phyloP scores from a whole-genome alignment of 2,797 vertebrate species.

The Limnodromus scolopaceus region DNA sequence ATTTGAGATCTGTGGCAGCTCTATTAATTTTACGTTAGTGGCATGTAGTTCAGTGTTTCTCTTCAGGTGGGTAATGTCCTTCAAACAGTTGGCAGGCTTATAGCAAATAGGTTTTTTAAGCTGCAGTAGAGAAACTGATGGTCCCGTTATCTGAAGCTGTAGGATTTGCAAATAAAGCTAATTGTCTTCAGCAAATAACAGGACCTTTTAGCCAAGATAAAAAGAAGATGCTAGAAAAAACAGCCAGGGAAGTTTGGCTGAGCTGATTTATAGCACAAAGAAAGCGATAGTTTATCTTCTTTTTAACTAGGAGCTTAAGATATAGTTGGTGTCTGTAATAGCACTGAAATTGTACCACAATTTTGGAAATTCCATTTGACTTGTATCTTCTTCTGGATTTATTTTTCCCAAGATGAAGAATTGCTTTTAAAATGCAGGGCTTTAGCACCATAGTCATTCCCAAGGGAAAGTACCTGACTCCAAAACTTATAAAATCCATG shows the following conservation, averaged over 20 bases:
- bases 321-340: background rate
- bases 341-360: background rate
- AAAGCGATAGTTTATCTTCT: background rate
- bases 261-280: background rate
- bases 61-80: background rate
- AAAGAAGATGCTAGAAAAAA: background rate
- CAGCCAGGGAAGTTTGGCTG: background rate
- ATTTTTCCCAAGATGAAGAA: background rate
- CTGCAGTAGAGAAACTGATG: background rate
- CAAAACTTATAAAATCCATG: background rate
- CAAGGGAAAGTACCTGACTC: background rate
- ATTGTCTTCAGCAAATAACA: background rate
- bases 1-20: background rate
- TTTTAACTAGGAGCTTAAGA: background rate
- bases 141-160: background rate
- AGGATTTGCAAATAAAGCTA: slow-evolving; percentile 30
- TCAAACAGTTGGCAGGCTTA: background rate
- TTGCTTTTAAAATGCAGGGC: background rate
- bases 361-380: background rate
- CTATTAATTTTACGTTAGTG: background rate
- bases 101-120: background rate
- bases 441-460: background rate
- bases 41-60: background rate
- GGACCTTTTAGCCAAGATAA: slow-evolving; percentile 5
- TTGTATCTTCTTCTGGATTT: background rate